These are phyloP conservation scores for Araneus ventricosus DNA, from an alignment of 1,140 invertebrate species.

Conservation along the genomic window DNA sequence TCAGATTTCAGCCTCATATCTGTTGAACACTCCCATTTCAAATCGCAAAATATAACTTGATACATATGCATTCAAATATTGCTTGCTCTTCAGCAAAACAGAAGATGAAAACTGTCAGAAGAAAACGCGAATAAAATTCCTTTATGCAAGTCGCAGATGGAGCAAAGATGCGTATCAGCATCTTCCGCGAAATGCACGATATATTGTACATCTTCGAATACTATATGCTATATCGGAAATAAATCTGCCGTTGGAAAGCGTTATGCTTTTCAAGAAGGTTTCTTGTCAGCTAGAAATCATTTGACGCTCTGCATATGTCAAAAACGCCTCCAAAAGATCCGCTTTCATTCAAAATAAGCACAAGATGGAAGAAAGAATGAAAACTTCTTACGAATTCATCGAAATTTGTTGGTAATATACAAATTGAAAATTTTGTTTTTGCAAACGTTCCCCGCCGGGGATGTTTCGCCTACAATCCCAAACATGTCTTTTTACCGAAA, in stretches of 20 bases:
- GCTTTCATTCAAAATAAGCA: not conserved
- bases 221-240: not conserved
- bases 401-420: slow-evolving; percentile 30
- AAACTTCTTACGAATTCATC: slow-evolving; percentile 6
- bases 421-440: slow-evolving; percentile 23
- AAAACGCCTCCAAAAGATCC: not conserved
- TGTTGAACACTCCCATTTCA: not conserved
- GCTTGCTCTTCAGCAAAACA: not conserved
- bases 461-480: not conserved
- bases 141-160: slow-evolving; percentile 14
- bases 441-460: not conserved
- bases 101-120: not conserved
- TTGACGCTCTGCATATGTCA: slow-evolving; percentile 7
- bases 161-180: not conserved
- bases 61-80: not conserved
- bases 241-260: not conserved
- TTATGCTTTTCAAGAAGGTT: not conserved
- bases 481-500: not conserved
- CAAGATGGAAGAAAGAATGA: not conserved
- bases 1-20: not conserved
- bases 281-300: not conserved
- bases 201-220: not conserved
- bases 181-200: not conserved
- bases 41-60: not conserved
- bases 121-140: not conserved